phyloP scores from a whole-genome alignment of 1,140 invertebrate genomes.

The Saxidomus purpurata region DNA sequence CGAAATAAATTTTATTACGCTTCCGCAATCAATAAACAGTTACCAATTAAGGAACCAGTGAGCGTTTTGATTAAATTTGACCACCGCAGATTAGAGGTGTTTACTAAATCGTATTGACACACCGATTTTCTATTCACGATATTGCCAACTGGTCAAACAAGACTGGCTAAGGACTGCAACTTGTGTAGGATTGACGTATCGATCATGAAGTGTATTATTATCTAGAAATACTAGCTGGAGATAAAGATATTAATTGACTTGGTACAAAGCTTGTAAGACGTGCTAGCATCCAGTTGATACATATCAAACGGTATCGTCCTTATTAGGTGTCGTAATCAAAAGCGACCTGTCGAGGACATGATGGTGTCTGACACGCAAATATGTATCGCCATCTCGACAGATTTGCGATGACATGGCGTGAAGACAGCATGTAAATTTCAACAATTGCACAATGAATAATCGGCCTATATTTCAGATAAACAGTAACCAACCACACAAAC shows the following conservation, averaged over 20 bases:
- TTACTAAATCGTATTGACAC: background rate
- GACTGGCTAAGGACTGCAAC: background rate
- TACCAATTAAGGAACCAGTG: background rate
- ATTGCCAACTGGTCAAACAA: background rate
- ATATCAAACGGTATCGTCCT: background rate
- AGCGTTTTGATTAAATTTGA: slow-evolving; percentile 12
- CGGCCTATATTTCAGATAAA: background rate
- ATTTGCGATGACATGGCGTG: slow-evolving; percentile 4
- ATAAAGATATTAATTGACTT: background rate
- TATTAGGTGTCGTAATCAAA: background rate
- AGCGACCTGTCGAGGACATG: background rate
- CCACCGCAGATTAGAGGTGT: background rate
- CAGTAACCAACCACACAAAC: background rate
- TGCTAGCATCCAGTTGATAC: background rate
- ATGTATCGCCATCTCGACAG: background rate
- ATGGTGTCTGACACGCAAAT: background rate
- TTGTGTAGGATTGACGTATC: background rate
- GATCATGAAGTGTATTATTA: background rate
- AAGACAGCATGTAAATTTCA: background rate
- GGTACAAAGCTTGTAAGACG: background rate
- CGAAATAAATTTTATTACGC: background rate
- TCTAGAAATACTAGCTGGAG: background rate
- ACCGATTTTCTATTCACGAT: background rate
- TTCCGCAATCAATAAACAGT: slow-evolving; percentile 7
- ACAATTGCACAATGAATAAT: background rate